Base-by-base conservation (phyloP, 2,113 vertebrate species). In the human (Homo sapiens) region DNA sequence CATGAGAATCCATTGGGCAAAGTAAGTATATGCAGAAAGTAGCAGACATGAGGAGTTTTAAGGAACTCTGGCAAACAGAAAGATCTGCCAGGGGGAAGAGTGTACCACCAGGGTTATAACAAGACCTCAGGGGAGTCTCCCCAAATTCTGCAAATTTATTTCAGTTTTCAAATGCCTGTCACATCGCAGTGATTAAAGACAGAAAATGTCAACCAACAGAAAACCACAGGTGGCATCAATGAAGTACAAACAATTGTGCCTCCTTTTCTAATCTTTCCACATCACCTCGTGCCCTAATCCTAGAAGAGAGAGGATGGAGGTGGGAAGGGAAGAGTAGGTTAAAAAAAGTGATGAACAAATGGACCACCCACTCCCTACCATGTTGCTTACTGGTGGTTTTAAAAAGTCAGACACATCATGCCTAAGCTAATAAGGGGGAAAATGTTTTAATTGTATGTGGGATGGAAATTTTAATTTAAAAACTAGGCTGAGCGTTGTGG, bases 381-480 rank as follows among this genome's bases (percentile, higher is more conserved):
- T 76, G 17, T 59, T 23, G 2, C 17, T 78, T 45, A 55, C 30
- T 18, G 20, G 25, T 75, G 40, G 30, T 59, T 86, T 79, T 82
- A 64, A 6, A 78, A 40, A 57, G 88, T 70, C 84, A 57, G 17
- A 35, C 20, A 93, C 3, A 89, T 57, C n/a, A 93, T 76, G 8
- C 30, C 12, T 83, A 86, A 79, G 52, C 12, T 93, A 92, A 86
- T 57, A 52, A 92, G 23, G 80, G 17, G 35, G 55, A 14, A 18
- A 85, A 90, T 6, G 13, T 6, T 83, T 73, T 94, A 93, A 96
- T 27, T 90, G 30, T 18, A 84, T 81, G 5, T 76, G 17, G 43
- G 48, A 92, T 18, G 11, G 6, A 88, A 88, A 80, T 59, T 93
- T 96, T 82, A 95, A 92, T 72, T 96, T 64, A 94, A 96, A 30